These are phyloP conservation scores for Dendrolimus kikuchii DNA, from an alignment of 1,140 invertebrate species.

Conservation along the genomic window DNA sequence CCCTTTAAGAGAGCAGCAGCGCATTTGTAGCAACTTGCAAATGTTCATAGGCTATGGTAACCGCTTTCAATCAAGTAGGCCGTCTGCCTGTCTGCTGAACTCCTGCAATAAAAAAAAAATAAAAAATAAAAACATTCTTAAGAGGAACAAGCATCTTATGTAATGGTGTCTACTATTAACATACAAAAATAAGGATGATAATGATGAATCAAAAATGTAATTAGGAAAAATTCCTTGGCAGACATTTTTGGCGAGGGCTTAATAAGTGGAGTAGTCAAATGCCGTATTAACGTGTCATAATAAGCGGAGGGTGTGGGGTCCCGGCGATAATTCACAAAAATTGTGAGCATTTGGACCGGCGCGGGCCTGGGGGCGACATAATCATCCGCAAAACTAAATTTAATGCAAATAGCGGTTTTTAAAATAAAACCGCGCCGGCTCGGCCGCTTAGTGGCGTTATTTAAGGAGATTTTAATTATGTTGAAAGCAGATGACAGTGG, in stretches of 20 bases:
- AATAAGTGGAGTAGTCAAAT: slow-evolving; percentile 5
- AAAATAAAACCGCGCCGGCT: slow-evolving; percentile 61
- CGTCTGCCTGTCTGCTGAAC: too few species aligned
- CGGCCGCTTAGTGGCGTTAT: slow-evolving; percentile 62
- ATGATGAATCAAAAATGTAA: too few species aligned
- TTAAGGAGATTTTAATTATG: slow-evolving; percentile 71
- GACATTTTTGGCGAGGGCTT: neutral
- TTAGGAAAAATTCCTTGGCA: neutral
- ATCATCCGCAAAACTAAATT: slow-evolving; percentile 70
- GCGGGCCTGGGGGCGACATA: slow-evolving; percentile 57
- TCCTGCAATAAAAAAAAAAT: too few species aligned
- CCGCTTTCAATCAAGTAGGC: too few species aligned
- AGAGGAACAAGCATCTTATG: too few species aligned
- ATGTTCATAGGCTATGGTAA: too few species aligned
- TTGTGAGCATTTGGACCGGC: slow-evolving; percentile 51
- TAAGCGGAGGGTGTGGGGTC: slow-evolving; percentile 43
- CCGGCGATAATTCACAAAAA: slow-evolving; percentile 67
- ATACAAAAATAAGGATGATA: too few species aligned
- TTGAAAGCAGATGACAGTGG: slow-evolving; percentile 64
- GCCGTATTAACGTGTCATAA: slow-evolving; percentile 39
- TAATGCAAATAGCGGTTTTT: slow-evolving; percentile 68
- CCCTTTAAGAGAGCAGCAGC: too few species aligned
- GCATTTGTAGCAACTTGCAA: too few species aligned
- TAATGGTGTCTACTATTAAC: too few species aligned
- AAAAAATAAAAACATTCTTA: too few species aligned